Conservation (phyloP, 23 tunicate species). For the Styela plicata region DNA sequence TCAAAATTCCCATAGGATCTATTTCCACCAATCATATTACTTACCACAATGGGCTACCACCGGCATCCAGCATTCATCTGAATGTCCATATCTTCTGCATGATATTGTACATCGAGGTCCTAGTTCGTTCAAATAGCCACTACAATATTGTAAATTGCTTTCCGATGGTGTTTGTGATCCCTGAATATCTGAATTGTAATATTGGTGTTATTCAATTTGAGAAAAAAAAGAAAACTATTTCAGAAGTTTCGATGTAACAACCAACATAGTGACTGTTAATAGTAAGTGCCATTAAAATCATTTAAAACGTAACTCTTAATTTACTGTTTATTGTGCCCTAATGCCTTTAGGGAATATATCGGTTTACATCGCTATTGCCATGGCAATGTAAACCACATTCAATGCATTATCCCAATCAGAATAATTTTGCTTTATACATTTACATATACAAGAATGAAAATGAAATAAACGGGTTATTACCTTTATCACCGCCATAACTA, state of each 20-base stretch:
- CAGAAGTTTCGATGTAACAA: too few relatives aligned
- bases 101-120: constrained; percentile 60
- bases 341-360: too few relatives aligned
- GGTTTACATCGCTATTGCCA: too few relatives aligned
- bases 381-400: too few relatives aligned
- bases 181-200: neutral
- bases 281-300: too few relatives aligned
- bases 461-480: constrained; percentile 20
- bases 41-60: constrained; percentile 28
- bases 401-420: too few relatives aligned
- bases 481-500: constrained; percentile 58
- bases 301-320: too few relatives aligned
- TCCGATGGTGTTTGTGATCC: neutral
- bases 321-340: too few relatives aligned
- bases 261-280: too few relatives aligned
- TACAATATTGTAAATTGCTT: neutral
- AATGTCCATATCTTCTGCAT: constrained; percentile 67
- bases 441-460: neutral
- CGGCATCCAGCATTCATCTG: constrained; percentile 88
- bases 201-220: too few relatives aligned
- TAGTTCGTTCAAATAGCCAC: constrained; percentile 11
- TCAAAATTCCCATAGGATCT: neutral
- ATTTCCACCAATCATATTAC: neutral
- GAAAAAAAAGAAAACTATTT: too few relatives aligned
- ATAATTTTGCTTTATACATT: too few relatives aligned